A percentile compares a stretch with the other conserved stretches of the same genome.
These are phyloP conservation scores for Melanotaenia duboulayi DNA, from an alignment of 2,113 vertebrate species.

Conservation along the genomic window DNA sequence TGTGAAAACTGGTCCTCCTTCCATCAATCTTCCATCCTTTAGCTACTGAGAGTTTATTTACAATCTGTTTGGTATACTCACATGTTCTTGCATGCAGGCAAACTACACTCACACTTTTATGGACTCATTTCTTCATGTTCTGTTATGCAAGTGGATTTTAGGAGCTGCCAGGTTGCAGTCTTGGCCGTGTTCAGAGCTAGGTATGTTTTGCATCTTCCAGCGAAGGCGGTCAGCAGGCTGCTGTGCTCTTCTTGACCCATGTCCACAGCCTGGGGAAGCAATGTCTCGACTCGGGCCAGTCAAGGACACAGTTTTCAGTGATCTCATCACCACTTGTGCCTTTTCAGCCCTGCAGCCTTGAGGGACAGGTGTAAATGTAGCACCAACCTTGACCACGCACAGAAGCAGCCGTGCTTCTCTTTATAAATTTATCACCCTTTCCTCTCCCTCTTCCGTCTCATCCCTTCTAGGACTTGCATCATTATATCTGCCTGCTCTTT, in stretches of 20 bases:
- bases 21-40: too few relatives aligned
- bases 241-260: constrained; percentile 28
- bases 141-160: constrained; percentile 9
- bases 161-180: constrained; percentile 5
- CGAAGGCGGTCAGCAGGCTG: constrained; percentile 8
- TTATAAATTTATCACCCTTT: constrained; percentile 80
- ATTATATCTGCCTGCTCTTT: constrained; percentile 76
- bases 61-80: neutral
- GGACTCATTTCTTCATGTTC: neutral
- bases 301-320: constrained; percentile 56
- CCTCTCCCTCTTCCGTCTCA: constrained; percentile 27
- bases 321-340: constrained; percentile 75
- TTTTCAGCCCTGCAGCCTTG: constrained; percentile 79
- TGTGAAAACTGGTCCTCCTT: neutral
- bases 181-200: neutral
- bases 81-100: neutral
- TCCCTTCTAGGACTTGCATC: constrained; percentile 68
- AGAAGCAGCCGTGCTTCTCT: constrained; percentile 62
- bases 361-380: constrained; percentile 84
- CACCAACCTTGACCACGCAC: constrained; percentile 78
- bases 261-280: constrained; percentile 23
- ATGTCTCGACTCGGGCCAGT: constrained; percentile 29
- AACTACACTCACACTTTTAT: neutral
- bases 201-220: constrained; percentile 22
- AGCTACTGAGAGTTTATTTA: neutral